Evolutionary conservation across 2,888 invertebrate species (phyloP).

Genomic region (Nemotelus pantherinus): DNA sequence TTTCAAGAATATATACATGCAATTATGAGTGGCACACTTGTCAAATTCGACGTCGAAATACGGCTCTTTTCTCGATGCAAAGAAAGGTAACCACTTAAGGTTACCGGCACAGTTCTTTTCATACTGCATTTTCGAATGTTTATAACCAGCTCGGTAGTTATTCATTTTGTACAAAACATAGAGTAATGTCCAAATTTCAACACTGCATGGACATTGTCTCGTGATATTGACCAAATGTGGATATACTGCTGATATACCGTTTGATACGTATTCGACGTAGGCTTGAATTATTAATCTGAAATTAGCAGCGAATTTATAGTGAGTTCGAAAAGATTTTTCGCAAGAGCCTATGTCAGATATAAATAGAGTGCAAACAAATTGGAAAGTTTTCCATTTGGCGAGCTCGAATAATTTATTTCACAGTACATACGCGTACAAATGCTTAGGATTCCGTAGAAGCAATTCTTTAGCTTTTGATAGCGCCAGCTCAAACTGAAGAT

Average conservation of each 20-base stretch:
- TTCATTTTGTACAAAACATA: conserved; percentile 37
- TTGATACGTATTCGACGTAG: conserved; percentile 33
- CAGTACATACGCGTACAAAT: conserved; percentile 40
- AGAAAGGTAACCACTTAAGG: conserved; percentile 13
- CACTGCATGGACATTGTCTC: conserved; percentile 27
- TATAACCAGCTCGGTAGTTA: conserved; percentile 46
- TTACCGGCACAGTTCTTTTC: conserved; percentile 9
- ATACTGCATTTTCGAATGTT: conserved; percentile 41
- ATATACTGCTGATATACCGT: background rate
- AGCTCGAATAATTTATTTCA: background rate
- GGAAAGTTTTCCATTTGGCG: background rate
- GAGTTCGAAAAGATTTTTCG: background rate
- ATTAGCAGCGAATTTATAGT: background rate
- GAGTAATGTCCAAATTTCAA: conserved; percentile 44
- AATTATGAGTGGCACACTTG: conserved; percentile 6
- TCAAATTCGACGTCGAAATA: conserved; percentile 16
- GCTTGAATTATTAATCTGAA: conserved; percentile 38
- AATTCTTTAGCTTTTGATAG: conserved; percentile 1
- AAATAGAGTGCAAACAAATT: too few species aligned
- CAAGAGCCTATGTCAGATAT: too few species aligned
- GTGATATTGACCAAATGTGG: background rate
- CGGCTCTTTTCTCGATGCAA: conserved; percentile 6
- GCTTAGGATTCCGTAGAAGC: conserved; percentile 3
- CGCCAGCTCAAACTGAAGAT: conserved; percentile 9
- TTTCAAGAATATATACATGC: conserved; percentile 46